Evolutionary conservation across 2,113 vertebrate genomes (phyloP).

Genomic region (Oreochromis aureus): DNA sequence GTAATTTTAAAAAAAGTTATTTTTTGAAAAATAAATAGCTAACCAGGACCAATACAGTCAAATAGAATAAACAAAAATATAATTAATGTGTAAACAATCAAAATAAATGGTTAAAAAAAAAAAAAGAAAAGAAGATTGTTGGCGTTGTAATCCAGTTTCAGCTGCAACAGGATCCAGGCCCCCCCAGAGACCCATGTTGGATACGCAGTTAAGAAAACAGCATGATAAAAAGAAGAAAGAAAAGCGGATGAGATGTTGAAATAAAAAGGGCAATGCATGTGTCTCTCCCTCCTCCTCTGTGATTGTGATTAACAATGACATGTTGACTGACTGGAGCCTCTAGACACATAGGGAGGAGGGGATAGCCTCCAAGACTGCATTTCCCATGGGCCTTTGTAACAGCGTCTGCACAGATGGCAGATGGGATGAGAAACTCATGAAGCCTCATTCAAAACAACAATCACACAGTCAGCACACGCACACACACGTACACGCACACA

Average conservation of each 20-base stretch:
- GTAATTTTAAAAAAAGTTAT: rapidly evolving
- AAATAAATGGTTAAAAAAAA: not conserved
- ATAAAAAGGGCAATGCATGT: not conserved
- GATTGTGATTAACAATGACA: constrained; percentile 44
- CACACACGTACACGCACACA: not conserved
- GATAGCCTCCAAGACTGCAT: constrained; percentile 29
- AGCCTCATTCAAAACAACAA: constrained; percentile 4
- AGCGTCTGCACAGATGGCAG: constrained; percentile 54
- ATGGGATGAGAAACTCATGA: not conserved
- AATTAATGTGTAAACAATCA: not conserved
- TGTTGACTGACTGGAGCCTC: constrained; percentile 39
- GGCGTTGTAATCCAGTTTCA: not conserved
- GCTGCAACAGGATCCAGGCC: not conserved
- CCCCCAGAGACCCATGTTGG: not conserved
- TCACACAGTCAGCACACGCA: not conserved
- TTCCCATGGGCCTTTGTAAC: constrained; percentile 55
- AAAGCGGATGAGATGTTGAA: not conserved
- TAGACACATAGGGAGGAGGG: not conserved
- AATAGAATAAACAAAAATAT: not conserved
- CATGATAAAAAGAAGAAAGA: not conserved
- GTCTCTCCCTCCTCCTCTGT: not conserved
- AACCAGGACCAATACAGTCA: not conserved
- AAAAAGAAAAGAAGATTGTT: not conserved
- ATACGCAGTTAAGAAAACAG: not conserved
- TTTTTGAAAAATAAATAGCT: not conserved